Evolutionary conservation across 2,113 vertebrate species (phyloP).

Genomic region (Macaca mulatta): DNA sequence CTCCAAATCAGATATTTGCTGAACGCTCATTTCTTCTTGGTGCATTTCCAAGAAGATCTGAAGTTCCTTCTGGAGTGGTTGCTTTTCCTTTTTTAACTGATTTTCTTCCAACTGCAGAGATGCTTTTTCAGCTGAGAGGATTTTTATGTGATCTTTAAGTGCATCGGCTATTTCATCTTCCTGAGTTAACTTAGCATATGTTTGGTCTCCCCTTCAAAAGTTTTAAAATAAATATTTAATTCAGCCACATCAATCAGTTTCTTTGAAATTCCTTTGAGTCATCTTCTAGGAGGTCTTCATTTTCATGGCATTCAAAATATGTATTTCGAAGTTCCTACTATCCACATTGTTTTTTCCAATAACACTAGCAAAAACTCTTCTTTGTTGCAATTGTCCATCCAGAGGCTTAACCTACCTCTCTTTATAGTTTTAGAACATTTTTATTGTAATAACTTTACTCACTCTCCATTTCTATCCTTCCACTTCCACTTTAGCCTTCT

Average conservation of each 20-base stretch:
- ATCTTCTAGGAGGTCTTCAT: not conserved
- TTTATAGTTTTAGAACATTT: not conserved
- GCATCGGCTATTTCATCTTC: not conserved
- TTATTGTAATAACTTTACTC: not conserved
- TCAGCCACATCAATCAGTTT: not conserved
- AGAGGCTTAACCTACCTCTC: not conserved
- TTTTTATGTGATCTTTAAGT: not conserved
- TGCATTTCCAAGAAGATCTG: not conserved
- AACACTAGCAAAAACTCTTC: not conserved
- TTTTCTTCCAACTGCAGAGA: not conserved
- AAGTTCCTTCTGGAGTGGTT: rapidly evolving
- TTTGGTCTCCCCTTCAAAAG: not conserved
- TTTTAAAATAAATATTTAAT: not conserved
- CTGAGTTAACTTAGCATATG: not conserved
- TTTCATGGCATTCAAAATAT: not conserved
- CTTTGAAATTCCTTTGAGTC: not conserved
- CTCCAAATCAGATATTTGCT: not conserved
- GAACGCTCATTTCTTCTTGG: not conserved
- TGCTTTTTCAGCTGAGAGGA: not conserved
- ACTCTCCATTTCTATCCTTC: not conserved
- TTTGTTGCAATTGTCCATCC: not conserved
- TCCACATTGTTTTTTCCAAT: not conserved
- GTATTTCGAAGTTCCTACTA: not conserved
- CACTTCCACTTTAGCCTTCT: not conserved
- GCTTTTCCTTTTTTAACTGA: not conserved